These are phyloP conservation scores for Gymnodraco acuticeps DNA, from an alignment of 2,797 vertebrate species.

Conservation along the genomic window DNA sequence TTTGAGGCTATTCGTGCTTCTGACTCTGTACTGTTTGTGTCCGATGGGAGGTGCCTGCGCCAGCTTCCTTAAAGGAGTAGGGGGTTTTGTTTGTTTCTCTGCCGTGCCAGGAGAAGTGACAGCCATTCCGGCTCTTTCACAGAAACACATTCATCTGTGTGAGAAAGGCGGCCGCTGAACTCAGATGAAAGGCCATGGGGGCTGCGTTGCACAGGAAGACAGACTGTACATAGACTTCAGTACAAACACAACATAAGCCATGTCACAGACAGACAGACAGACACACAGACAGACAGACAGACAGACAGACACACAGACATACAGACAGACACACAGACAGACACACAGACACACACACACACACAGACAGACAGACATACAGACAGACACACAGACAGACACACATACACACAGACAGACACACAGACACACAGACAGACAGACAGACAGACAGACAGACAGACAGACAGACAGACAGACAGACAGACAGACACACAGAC, in stretches of 20 bases:
- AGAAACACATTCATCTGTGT: slow-evolving; percentile 85
- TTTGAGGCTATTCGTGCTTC: slow-evolving; percentile 80
- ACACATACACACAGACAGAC: background rate
- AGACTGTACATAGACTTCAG: slow-evolving; percentile 81
- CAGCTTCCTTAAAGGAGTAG: slow-evolving; percentile 83
- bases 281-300: slow-evolving; percentile 25
- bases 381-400: background rate
- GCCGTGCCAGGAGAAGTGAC: slow-evolving; percentile 83
- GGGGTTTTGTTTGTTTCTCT: slow-evolving; percentile 84
- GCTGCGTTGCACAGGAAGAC: slow-evolving; percentile 81
- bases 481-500: too few relatives aligned
- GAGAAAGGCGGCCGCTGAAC: slow-evolving; percentile 82
- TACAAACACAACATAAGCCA: slow-evolving; percentile 73
- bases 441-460: too few relatives aligned
- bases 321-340: background rate
- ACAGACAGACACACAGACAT: background rate
- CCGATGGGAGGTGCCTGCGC: slow-evolving; percentile 81
- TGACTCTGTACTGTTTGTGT: slow-evolving; percentile 82
- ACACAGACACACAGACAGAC: background rate
- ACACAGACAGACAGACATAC: background rate
- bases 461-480: too few relatives aligned
- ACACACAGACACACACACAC: background rate
- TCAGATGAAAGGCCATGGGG: slow-evolving; percentile 78
- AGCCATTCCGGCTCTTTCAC: slow-evolving; percentile 85
- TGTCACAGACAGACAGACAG: slow-evolving; percentile 48